phyloP scores from a whole-genome alignment of 1,140 invertebrate genomes.

The Teleopsis dalmanni region DNA sequence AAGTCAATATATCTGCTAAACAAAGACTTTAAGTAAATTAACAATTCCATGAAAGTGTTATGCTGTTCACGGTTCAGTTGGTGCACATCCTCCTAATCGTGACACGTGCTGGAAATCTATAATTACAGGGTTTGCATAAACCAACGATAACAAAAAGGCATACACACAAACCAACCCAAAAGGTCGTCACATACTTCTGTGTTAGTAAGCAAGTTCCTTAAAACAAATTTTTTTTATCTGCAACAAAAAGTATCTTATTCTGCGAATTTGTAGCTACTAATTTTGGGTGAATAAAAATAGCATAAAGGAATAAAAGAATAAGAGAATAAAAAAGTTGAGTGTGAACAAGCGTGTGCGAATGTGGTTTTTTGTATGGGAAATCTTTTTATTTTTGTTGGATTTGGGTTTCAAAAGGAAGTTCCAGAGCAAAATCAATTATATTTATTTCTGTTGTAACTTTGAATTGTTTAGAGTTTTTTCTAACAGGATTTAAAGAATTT shows the following conservation, averaged over 20 bases:
- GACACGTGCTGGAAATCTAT: conserved; percentile 13
- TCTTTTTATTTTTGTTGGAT: no score
- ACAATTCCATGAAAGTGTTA: conserved; percentile 6
- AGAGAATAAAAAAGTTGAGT: background rate
- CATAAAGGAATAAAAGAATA: background rate
- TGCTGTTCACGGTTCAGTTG: conserved; percentile 7
- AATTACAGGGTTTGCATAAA: conserved; percentile 10
- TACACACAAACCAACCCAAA: background rate
- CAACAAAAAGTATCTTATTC: background rate
- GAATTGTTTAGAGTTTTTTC: no score
- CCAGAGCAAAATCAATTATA: no score
- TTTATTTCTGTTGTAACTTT: no score
- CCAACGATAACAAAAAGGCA: background rate
- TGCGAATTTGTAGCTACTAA: no score
- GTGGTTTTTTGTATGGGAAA: no score
- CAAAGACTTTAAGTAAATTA: conserved; percentile 7
- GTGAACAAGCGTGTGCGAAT: conserved; percentile 5
- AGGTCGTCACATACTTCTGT: background rate
- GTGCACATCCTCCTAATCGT: conserved; percentile 11
- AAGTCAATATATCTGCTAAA: background rate
- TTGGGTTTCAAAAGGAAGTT: no score
- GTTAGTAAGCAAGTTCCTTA: background rate
- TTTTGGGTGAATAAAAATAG: background rate
- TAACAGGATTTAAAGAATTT: no score
- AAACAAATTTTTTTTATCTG: background rate